phyloP scores from a whole-genome alignment of 2,888 invertebrate genomes.

The Ormyrus labotus region DNA sequence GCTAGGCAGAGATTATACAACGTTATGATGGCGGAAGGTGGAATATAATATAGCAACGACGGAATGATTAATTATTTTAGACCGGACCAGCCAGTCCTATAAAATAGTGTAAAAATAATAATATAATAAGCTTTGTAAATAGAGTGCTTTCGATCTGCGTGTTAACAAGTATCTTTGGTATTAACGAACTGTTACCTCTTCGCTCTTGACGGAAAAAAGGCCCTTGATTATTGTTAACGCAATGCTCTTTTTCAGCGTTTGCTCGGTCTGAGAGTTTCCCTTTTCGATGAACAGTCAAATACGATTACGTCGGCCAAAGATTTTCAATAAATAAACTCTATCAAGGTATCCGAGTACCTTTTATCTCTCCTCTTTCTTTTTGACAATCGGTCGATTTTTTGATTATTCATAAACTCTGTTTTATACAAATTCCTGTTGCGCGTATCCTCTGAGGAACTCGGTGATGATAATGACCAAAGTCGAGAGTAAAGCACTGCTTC shows the following conservation, averaged over 20 bases:
- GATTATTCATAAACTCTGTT: slow-evolving; percentile 42
- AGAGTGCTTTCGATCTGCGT: slow-evolving; percentile 56
- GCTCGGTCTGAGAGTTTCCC: slow-evolving; percentile 12
- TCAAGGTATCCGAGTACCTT: slow-evolving; percentile 46
- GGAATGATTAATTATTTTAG: slow-evolving; percentile 55
- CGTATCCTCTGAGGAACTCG: slow-evolving; percentile 55
- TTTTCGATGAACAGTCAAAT: slow-evolving; percentile 52
- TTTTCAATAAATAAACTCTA: slow-evolving; percentile 49
- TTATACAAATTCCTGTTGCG: slow-evolving; percentile 52
- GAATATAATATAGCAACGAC: slow-evolving; percentile 44
- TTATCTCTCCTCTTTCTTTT: slow-evolving; percentile 31
- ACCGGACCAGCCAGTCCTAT: slow-evolving; percentile 68
- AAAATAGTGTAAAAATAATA: slow-evolving; percentile 47
- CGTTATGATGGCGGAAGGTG: slow-evolving; percentile 29
- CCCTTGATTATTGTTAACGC: slow-evolving; percentile 47
- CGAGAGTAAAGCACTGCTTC: slow-evolving; percentile 53
- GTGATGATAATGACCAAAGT: slow-evolving; percentile 51
- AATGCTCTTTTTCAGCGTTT: slow-evolving; percentile 23
- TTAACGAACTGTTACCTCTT: slow-evolving; percentile 49
- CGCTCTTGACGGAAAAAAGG: slow-evolving; percentile 36
- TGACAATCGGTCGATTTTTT: slow-evolving; percentile 48
- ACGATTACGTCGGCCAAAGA: slow-evolving; percentile 51
- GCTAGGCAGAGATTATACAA: slow-evolving; percentile 32
- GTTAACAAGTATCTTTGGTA: slow-evolving; percentile 57
- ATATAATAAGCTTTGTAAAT: slow-evolving; percentile 48